These are phyloP conservation scores for Parus major DNA, from an alignment of 2,113 vertebrate genomes.

Conservation along the genomic window DNA sequence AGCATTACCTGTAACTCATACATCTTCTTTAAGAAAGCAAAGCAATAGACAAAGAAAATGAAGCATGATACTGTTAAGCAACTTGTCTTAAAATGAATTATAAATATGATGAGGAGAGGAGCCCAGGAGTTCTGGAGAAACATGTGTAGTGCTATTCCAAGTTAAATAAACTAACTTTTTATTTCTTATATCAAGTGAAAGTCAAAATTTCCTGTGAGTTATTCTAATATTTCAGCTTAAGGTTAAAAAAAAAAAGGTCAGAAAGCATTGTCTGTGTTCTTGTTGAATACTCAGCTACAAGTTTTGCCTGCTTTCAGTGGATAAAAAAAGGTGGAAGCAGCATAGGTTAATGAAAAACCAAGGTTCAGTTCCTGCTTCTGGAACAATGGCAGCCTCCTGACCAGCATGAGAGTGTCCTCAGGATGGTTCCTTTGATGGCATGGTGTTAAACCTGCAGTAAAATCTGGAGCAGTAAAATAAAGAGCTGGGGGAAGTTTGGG, in stretches of 20 bases:
- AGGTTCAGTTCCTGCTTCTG: background rate
- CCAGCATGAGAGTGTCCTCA: background rate
- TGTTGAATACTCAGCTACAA: background rate
- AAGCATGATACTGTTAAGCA: background rate
- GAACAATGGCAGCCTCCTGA: background rate
- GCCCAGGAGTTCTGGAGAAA: background rate
- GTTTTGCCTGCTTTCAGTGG: background rate
- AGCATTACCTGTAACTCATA: background rate
- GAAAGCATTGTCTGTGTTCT: background rate
- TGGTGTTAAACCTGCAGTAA: background rate
- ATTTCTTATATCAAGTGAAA: background rate
- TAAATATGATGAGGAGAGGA: background rate
- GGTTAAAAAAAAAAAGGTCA: background rate
- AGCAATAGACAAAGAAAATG: background rate
- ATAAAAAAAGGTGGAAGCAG: background rate
- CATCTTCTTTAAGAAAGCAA: background rate
- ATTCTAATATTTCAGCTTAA: background rate
- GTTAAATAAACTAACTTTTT: background rate
- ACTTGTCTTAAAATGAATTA: background rate
- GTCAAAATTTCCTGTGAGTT: background rate
- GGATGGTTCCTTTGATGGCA: background rate
- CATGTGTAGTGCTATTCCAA: background rate
- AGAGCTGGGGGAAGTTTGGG: background rate
- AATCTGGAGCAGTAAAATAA: background rate
- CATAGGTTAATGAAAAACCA: background rate